Percentiles rank a stretch among this genome's conserved stretches.
phyloP scores from a whole-genome alignment of 1,140 invertebrate genomes.

The Psix sp. region DNA sequence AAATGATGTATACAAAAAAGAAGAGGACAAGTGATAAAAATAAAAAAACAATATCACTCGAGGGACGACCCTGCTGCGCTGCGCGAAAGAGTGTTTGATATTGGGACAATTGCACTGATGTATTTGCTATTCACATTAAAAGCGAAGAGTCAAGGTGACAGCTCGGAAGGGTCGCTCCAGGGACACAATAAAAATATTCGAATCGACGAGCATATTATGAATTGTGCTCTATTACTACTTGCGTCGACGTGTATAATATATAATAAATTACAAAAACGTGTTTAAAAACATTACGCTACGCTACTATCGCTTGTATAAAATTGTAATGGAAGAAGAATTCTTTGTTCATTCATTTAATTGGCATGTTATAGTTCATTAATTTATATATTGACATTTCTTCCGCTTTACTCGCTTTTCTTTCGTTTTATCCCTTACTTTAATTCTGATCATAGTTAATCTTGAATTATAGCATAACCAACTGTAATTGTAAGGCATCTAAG shows the following conservation, averaged over 20 bases:
- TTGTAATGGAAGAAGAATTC: conserved; percentile 59
- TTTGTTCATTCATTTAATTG: conserved; percentile 59
- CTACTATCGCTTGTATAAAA: conserved; percentile 57
- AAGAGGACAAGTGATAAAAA: conserved; percentile 5
- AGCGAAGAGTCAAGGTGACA: neutral
- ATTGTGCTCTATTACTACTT: conserved; percentile 45
- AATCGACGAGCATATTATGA: conserved; percentile 49
- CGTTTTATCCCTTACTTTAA: conserved; percentile 22
- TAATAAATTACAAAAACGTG: conserved; percentile 60
- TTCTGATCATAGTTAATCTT: conserved; percentile 42
- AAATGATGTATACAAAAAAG: conserved; percentile 31
- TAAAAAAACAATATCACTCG: conserved; percentile 47
- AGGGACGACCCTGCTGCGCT: conserved; percentile 8
- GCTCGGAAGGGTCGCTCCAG: conserved; percentile 14
- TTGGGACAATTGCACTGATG: conserved; percentile 22
- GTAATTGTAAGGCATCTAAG: conserved; percentile 62
- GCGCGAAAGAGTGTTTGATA: neutral
- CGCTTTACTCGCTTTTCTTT: conserved; percentile 6
- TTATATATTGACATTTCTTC: conserved; percentile 45
- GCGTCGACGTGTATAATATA: conserved; percentile 39
- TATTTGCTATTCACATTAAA: conserved; percentile 9
- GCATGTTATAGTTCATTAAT: conserved; percentile 48
- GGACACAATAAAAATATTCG: conserved; percentile 22
- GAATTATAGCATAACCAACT: conserved; percentile 59
- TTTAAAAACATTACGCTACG: conserved; percentile 56